Conservation (phyloP, 2,888 invertebrate genomes). For the Platypus cylindrus region DNA sequence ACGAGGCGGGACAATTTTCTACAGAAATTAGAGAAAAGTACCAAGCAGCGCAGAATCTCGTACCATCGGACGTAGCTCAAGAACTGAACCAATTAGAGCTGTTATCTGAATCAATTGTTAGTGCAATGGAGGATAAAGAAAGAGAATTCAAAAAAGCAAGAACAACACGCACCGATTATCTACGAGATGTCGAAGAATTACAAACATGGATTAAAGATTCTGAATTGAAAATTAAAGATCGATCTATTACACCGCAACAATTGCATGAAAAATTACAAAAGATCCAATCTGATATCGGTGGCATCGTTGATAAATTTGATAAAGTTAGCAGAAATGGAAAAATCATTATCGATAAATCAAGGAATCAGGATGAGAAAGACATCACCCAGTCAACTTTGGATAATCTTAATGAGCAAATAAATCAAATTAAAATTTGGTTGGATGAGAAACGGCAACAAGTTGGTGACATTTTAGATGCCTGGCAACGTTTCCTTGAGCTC, state of each 20-base stretch:
- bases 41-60: conserved; percentile 45
- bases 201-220: conserved; percentile 75
- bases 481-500: conserved; percentile 72
- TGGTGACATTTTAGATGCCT: conserved; percentile 77
- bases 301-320: conserved; percentile 63
- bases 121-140: conserved; percentile 77
- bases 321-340: conserved; percentile 66
- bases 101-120: conserved; percentile 62
- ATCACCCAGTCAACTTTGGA: conserved; percentile 63
- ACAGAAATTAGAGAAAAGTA: conserved; percentile 49
- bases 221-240: conserved; percentile 64
- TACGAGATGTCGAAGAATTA: conserved; percentile 65
- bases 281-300: conserved; percentile 61
- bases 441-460: conserved; percentile 75
- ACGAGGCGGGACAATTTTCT: conserved; percentile 45
- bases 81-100: conserved; percentile 73
- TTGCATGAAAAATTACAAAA: conserved; percentile 67
- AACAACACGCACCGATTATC: conserved; percentile 68
- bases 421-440: conserved; percentile 63
- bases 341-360: conserved; percentile 65
- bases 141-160: conserved; percentile 78
- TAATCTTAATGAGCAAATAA: conserved; percentile 64
- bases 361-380: conserved; percentile 63
- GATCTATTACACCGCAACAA: conserved; percentile 61
- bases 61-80: conserved; percentile 67